phyloP scores from a whole-genome alignment of 2,888 invertebrate genomes.

The Stenichneumon culpator region DNA sequence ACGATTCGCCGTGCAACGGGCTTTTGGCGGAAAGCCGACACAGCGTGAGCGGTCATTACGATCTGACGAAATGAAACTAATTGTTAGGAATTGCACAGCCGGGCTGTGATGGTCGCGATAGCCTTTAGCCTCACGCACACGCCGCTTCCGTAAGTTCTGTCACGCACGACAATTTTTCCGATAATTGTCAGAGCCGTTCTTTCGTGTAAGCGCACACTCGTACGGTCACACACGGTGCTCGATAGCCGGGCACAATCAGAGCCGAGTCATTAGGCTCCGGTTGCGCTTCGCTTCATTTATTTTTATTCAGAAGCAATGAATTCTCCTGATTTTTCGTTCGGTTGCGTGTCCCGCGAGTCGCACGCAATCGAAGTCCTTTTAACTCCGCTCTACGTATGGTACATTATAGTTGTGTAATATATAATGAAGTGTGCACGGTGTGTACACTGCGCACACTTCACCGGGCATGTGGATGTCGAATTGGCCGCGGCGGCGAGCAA shows the following conservation, averaged over 20 bases:
- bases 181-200: conserved; percentile 8
- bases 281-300: conserved; percentile 34
- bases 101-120: not conserved
- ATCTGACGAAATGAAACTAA: conserved; percentile 38
- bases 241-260: conserved; percentile 18
- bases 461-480: conserved; percentile 28
- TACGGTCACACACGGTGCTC: conserved; percentile 48
- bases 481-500: conserved; percentile 1
- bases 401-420: not conserved
- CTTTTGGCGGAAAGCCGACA: not conserved
- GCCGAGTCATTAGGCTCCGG: conserved; percentile 49
- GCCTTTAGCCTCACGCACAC: conserved; percentile 39
- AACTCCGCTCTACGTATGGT: not conserved
- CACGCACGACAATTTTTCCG: conserved; percentile 57
- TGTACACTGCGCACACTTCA: not conserved
- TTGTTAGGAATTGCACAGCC: conserved; percentile 46
- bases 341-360: conserved; percentile 51
- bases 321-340: conserved; percentile 45
- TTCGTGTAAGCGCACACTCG: conserved; percentile 42
- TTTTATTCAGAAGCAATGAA: conserved; percentile 34
- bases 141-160: conserved; percentile 24
- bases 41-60: conserved; percentile 22
- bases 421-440: conserved; percentile 3
- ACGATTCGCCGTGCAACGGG: not conserved
- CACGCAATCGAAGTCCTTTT: conserved; percentile 54